Evolutionary conservation across 2,113 vertebrate genomes (phyloP).

Genomic region (Martes martes): DNA sequence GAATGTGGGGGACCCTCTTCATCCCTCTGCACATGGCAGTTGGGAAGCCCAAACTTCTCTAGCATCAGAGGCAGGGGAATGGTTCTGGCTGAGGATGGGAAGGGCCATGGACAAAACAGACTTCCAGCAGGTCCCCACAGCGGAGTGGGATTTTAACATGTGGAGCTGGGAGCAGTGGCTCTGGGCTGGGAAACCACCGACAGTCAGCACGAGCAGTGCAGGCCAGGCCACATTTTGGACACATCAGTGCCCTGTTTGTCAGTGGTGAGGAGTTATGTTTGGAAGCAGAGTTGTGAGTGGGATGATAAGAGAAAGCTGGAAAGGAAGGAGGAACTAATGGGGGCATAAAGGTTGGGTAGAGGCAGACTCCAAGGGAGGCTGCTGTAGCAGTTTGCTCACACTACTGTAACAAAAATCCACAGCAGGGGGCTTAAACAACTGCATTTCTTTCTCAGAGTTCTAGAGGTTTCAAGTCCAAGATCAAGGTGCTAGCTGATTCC

Average conservation of each 20-base stretch:
- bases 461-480: neutral
- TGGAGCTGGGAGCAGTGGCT: neutral
- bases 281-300: neutral
- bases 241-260: fast-evolving
- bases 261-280: neutral
- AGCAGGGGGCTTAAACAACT: neutral
- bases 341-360: no score
- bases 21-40: neutral
- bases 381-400: fast-evolving
- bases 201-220: no score
- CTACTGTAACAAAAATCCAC: neutral
- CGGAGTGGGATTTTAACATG: neutral
- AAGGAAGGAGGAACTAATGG: neutral
- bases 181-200: neutral
- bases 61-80: neutral
- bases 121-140: neutral
- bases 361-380: neutral
- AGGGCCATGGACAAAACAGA: neutral
- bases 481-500: neutral
- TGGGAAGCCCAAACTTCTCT: neutral
- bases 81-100: neutral
- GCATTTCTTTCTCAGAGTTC: neutral
- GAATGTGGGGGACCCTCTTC: neutral
- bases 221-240: neutral
- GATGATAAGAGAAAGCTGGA: neutral